Base-by-base conservation (phyloP, 1,140 invertebrate genomes). In the Drosophila orosa region DNA sequence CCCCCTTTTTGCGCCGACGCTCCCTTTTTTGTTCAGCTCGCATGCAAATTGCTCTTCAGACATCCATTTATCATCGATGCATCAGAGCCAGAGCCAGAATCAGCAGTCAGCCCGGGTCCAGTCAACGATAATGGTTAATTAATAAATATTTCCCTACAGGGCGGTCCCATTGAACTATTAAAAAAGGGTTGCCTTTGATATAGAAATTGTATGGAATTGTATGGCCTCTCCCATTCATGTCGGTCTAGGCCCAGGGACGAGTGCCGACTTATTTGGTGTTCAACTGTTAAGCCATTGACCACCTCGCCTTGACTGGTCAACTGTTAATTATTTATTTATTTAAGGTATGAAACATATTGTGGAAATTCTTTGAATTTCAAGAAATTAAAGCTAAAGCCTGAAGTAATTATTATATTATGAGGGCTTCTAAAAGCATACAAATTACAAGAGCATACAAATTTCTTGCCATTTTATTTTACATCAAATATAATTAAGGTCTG, bases 11-110 rank as follows among this genome's bases (percentile, higher is more conserved):
- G 52, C 37, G 52, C 24, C 44, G n/a, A 67, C 73, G 52, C 47
- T n/a, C 22, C 31, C 66, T 15, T 72, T 71, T 72, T 72, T 72
- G 68, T 69, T 71, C 39, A 15, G 44, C 60, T 72, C 65, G 66
- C 62, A 87, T 83, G 73, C 84, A 87, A 84, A 89, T 89, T 89
- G 84, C 85, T 84, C 84, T 89, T 84, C 85, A 90, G 77, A 87
- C 83, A 59, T 79, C 63, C 79, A 87, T 86, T 86, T 83, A 86
- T 83, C 76, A 67, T 80, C 44, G 68, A 74, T 83, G 76, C 65
- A 71, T 71, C 68, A 71, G 42, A 19, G 31, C n/a, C 67, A 48
- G 67, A 35, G 27, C 39, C 61, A 39, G 39, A 65, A 61, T 67
- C 71, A 74, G 50, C 69, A 55, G 59, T 45, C 58, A 50, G 48